Base-by-base conservation (phyloP, 2,888 invertebrate genomes). In the Nyleta sp. region DNA sequence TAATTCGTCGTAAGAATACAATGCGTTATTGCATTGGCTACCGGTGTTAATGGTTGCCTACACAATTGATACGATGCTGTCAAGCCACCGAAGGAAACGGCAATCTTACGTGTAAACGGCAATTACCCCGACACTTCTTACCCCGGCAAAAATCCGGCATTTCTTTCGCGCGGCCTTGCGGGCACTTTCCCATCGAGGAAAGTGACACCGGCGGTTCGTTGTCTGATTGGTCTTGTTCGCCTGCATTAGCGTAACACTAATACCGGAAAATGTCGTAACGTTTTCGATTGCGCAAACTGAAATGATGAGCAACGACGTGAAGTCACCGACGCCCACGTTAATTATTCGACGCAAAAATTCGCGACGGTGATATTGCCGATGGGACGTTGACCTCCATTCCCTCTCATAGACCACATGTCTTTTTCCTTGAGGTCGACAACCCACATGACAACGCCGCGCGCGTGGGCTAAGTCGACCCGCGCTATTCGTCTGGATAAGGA, bases 331-430 rank as follows among this genome's bases (percentile, higher is more conserved):
- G 71, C 79, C 79, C 50, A 75, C 79, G 22, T 67, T 60, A 62
- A 79, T 79, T 79, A 71, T 24, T 40, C 42, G 31, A 3, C 5
- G 40, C 40, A 79, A 79, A 71, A 79, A 67, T 55, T 65, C 33
- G 55, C 57, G 40, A 57, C 17, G 48, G 20, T 46, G 42, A 59
- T 67, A 42, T 59, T 62, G 18, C 7, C 31, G 55, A 15, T 57
- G 60, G 71, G 74, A 65, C 78, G 79, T 79, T 71, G 53, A 72
- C 79, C 79, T 79, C 75, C 52, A 75, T 79, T 65, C 55, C 28
- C 35, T 13, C 64, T 24, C 65, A 48, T 72, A 73, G 68, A 53
- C 55, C 48, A 40, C 62, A 46, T 60, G 65, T 75, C 50, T 67
- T 75, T 78, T 74, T 70, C 59, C 42, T 53, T 33, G 59, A 74